Conservation (phyloP, 2,113 vertebrate genomes). For the Cephalopterus ornatus region DNA sequence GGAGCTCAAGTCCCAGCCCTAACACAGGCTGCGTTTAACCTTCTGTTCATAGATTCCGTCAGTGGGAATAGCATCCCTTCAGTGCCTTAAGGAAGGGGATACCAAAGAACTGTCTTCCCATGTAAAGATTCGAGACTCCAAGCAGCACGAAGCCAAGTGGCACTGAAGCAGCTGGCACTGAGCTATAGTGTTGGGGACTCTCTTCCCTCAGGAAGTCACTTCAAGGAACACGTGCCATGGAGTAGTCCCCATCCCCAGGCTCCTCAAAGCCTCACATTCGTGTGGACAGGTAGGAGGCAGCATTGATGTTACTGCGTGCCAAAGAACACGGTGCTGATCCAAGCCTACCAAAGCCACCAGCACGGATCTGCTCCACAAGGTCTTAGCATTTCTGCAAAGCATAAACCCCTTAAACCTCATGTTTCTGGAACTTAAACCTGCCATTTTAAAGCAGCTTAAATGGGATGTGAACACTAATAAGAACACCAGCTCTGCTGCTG, state of each 20-base stretch:
- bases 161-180: neutral
- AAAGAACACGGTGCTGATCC: rapidly evolving
- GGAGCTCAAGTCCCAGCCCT: neutral
- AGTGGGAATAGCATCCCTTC: neutral
- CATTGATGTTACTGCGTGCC: rapidly evolving
- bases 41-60: neutral
- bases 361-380: neutral
- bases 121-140: rapidly evolving
- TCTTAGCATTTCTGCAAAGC: neutral
- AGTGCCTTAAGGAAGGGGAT: rapidly evolving
- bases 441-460: constrained; percentile 40
- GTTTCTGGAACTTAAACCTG: constrained; percentile 40
- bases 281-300: neutral
- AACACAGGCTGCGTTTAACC: neutral
- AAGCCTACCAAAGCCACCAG: neutral
- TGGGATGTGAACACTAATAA: neutral
- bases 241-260: no score
- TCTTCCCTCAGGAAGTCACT: neutral
- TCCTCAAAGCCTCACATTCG: neutral
- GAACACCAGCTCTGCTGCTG: neutral
- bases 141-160: neutral
- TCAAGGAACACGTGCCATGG: rapidly evolving
- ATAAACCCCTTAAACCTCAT: neutral
- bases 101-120: neutral
- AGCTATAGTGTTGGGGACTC: rapidly evolving